These are phyloP conservation scores for Tenthredo notha DNA, from an alignment of 2,888 invertebrate genomes.

Conservation along the genomic window DNA sequence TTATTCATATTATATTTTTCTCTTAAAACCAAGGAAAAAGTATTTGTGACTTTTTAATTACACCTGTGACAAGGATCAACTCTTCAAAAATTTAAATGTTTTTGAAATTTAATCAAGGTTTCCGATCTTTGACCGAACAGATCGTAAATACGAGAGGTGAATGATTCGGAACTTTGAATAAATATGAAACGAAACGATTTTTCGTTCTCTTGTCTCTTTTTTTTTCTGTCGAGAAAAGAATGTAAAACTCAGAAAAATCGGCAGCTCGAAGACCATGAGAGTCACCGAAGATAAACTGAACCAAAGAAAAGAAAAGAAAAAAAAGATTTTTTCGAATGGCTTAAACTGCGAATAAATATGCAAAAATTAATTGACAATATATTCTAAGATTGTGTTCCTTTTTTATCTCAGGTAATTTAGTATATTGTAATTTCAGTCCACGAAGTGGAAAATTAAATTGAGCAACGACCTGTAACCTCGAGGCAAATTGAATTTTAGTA, in stretches of 20 bases:
- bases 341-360: neutral
- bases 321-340: neutral
- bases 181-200: neutral
- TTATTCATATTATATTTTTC: neutral
- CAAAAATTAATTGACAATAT: too few relatives aligned
- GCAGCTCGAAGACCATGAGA: neutral
- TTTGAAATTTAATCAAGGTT: neutral
- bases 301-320: too few relatives aligned
- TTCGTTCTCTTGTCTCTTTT: neutral
- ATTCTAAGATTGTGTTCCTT: too few relatives aligned
- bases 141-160: constrained; percentile 15
- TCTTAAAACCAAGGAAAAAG: neutral
- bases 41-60: neutral
- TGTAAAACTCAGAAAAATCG: neutral
- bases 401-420: neutral
- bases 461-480: neutral
- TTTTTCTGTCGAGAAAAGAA: neutral
- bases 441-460: constrained; percentile 36
- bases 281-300: neutral
- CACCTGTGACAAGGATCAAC: neutral
- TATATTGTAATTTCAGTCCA: neutral
- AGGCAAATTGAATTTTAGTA: constrained; percentile 39
- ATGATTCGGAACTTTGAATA: neutral
- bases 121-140: constrained; percentile 4
- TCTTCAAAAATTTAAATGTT: neutral